Percentiles rank a stretch among this genome's conserved stretches.
Evolutionary conservation across 1,140 invertebrate genomes (phyloP).

Genomic region (Leptinotarsa undecemlineata): DNA sequence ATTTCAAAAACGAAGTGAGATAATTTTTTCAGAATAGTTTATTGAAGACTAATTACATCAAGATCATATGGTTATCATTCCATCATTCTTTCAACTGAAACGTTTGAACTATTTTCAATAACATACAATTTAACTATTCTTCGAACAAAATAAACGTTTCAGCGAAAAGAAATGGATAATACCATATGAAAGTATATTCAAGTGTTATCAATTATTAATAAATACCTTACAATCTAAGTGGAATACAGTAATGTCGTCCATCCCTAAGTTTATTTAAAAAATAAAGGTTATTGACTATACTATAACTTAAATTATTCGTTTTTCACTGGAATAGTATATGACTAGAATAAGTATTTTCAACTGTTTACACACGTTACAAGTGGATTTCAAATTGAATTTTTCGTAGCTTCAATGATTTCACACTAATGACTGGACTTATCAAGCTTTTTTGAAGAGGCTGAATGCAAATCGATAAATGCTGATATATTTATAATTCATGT

Average conservation of each 20-base stretch:
- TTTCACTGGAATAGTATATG: background rate
- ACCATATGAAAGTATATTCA: too few species aligned
- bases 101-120: background rate
- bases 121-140: background rate
- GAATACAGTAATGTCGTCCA: background rate
- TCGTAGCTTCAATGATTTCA: too few species aligned
- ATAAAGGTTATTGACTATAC: too few species aligned
- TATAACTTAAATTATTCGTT: too few species aligned
- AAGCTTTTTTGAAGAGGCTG: too few species aligned
- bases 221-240: conserved; percentile 3
- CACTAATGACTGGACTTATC: too few species aligned
- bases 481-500: too few species aligned
- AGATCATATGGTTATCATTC: background rate
- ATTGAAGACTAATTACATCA: background rate
- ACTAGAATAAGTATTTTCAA: background rate
- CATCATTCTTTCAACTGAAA: background rate
- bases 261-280: background rate
- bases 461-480: too few species aligned
- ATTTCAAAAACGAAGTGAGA: too few species aligned
- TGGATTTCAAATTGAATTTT: too few species aligned
- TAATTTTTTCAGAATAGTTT: background rate
- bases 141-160: background rate
- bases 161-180: background rate
- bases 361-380: background rate
- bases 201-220: background rate